Conservation (phyloP, 2,797 vertebrate genomes). For the Sebastes paucispinis region DNA sequence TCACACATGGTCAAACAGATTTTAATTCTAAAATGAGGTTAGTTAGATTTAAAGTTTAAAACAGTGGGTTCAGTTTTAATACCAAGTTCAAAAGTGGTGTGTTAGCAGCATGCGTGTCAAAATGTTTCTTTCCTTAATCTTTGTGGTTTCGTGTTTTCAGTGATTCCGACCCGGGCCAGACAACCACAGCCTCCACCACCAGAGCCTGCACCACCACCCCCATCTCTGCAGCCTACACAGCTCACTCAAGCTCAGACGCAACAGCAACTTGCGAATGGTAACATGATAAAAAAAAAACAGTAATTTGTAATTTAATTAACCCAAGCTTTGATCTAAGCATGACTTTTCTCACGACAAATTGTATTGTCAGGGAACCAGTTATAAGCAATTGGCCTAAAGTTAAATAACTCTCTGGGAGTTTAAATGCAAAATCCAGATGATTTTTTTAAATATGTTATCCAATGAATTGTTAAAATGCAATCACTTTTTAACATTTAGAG, state of each 20-base stretch:
- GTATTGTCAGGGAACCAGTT: background rate
- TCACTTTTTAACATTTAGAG: background rate
- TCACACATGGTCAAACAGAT: background rate
- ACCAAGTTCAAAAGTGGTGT: background rate
- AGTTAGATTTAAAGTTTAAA: background rate
- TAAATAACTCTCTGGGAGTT: background rate
- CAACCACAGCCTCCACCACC: slow-evolving; percentile 86
- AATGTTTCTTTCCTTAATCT: background rate
- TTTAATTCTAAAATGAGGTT: background rate
- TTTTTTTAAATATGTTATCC: background rate
- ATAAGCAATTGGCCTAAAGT: background rate
- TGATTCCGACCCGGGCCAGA: slow-evolving; percentile 88
- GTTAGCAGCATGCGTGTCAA: background rate
- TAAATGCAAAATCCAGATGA: background rate
- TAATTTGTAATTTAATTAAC: background rate
- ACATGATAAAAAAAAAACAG: slow-evolving; percentile 41
- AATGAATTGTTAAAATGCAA: background rate
- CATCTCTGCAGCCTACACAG: slow-evolving; percentile 73
- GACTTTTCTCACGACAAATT: background rate
- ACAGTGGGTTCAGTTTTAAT: background rate
- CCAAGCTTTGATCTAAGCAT: background rate
- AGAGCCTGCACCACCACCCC: slow-evolving; percentile 80
- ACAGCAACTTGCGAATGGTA: slow-evolving; percentile 95
- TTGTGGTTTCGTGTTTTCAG: slow-evolving; percentile 67
- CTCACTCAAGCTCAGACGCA: slow-evolving; percentile 85